These are phyloP conservation scores for Ephydatia muelleri DNA, from an alignment of 37 sponge, comb jelly and placozoan genomes.

Conservation along the genomic window DNA sequence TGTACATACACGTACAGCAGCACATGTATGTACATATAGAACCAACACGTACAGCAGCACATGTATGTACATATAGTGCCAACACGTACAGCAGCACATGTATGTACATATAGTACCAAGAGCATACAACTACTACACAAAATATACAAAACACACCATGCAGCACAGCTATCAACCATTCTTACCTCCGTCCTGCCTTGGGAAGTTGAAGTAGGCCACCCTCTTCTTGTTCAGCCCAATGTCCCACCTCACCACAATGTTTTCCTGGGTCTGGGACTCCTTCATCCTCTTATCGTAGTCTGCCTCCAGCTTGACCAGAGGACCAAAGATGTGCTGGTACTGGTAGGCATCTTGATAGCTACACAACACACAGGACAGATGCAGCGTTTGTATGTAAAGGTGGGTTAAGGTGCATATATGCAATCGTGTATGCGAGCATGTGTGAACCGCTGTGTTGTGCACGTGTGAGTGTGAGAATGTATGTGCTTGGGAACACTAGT, in stretches of 20 bases:
- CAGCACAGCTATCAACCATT: neutral
- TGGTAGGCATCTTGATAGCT: conserved; percentile 98
- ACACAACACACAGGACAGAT: neutral
- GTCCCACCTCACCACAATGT: conserved; percentile 94
- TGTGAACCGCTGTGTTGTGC: neutral
- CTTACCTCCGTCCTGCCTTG: conserved; percentile 78
- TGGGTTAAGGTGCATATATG: neutral
- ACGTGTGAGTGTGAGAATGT: neutral
- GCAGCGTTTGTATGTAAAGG: neutral
- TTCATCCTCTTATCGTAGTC: conserved; percentile 96
- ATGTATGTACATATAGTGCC: neutral
- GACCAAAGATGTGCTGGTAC: conserved; percentile 97
- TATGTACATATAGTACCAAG: neutral
- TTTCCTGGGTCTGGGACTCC: conserved; percentile 93
- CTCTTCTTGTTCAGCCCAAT: conserved; percentile 94
- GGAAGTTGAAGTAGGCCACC: conserved; percentile 93
- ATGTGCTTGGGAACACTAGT: no score
- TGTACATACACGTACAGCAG: neutral
- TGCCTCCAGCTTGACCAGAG: conserved; percentile 96
- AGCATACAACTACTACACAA: neutral
- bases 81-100: neutral
- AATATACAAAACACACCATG: neutral
- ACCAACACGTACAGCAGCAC: neutral
- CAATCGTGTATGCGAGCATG: neutral
- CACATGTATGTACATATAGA: neutral